Evolutionary conservation across 2,797 vertebrate genomes (phyloP).

Genomic region (Siniperca scherzeri): DNA sequence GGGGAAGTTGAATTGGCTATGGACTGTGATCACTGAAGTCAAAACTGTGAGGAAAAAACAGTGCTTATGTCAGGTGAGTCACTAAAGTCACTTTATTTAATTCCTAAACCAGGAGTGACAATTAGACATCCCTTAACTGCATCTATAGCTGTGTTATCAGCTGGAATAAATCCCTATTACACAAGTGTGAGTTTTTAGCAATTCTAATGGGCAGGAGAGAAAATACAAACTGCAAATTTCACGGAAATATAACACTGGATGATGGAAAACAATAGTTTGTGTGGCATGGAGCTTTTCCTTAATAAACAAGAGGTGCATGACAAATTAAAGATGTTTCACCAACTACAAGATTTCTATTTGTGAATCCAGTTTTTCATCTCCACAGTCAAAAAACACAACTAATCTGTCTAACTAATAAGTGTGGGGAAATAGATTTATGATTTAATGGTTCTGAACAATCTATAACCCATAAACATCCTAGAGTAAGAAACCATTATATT

Average conservation of each 20-base stretch:
- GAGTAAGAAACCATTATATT: constrained; percentile 29
- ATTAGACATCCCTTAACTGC: constrained; percentile 37
- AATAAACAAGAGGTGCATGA: constrained; percentile 16
- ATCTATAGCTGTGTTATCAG: constrained; percentile 9
- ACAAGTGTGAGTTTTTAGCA: constrained; percentile 13
- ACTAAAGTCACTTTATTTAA: constrained; percentile 18
- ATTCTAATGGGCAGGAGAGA: not conserved
- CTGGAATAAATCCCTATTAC: constrained; percentile 13
- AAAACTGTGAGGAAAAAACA: constrained; percentile 54
- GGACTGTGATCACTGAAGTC: constrained; percentile 45
- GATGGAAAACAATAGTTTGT: constrained; percentile 21
- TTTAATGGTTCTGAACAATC: constrained; percentile 43
- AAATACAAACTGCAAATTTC: constrained; percentile 26
- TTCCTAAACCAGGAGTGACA: constrained; percentile 39
- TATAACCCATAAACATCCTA: constrained; percentile 27
- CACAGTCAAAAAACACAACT: constrained; percentile 25
- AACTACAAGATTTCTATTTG: constrained; percentile 24
- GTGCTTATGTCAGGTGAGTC: constrained; percentile 37
- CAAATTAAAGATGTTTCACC: constrained; percentile 30
- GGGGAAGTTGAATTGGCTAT: not conserved
- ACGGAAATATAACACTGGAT: constrained; percentile 14
- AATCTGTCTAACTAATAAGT: not conserved
- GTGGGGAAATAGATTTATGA: constrained; percentile 30
- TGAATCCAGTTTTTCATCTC: constrained; percentile 17
- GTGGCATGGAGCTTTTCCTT: constrained; percentile 6